Percentiles rank a stretch among this genome's conserved stretches.
Evolutionary conservation across 2,113 vertebrate genomes (phyloP).

Genomic region (Pipra filicauda): DNA sequence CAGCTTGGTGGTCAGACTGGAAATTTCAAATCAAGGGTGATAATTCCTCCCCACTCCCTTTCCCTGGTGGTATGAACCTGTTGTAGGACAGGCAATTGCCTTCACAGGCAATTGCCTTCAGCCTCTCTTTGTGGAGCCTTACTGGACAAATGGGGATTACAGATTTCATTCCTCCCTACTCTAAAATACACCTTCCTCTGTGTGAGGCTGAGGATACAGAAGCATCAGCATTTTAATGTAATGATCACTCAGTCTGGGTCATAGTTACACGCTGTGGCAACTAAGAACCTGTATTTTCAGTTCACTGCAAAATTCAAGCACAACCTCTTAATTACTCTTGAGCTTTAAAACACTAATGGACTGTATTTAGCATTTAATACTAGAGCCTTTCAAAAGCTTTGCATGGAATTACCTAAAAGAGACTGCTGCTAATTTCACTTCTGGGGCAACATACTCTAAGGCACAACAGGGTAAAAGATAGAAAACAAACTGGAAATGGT

Average conservation of each 20-base stretch:
- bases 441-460: not conserved
- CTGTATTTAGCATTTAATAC: not conserved
- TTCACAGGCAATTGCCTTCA: not conserved
- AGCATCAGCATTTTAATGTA: not conserved
- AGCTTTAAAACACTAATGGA: not conserved
- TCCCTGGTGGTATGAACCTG: not conserved
- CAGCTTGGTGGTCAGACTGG: not conserved
- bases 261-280: not conserved
- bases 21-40: not conserved
- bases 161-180: not conserved
- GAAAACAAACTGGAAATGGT: not conserved
- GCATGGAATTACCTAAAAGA: not conserved
- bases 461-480: not conserved
- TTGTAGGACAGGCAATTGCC: too few species aligned
- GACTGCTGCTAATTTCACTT: not conserved
- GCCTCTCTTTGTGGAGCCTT: not conserved
- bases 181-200: not conserved
- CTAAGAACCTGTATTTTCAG: not conserved
- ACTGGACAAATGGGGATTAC: not conserved
- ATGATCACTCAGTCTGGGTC: not conserved
- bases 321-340: not conserved
- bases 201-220: not conserved
- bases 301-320: not conserved
- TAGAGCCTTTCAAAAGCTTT: not conserved
- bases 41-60: not conserved